phyloP scores from a whole-genome alignment of 2,888 invertebrate genomes.

The Masnerella sp. region DNA sequence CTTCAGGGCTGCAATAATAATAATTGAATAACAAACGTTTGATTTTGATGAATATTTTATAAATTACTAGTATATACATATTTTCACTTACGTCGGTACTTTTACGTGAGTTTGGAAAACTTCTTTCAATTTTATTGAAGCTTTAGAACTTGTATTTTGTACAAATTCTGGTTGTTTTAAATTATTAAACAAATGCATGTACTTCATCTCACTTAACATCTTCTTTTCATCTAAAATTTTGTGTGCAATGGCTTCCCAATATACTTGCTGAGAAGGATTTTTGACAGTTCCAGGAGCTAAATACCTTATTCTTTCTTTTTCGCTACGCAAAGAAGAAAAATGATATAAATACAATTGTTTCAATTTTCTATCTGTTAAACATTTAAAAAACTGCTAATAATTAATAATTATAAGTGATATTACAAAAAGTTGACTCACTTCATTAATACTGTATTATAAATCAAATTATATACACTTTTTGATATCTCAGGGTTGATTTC shows the following conservation, averaged over 20 bases:
- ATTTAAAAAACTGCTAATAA: no score
- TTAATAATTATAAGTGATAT: conserved; percentile 10
- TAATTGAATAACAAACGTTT: no score
- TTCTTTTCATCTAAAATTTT: conserved; percentile 12
- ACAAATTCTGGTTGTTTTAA: conserved; percentile 25
- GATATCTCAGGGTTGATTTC: conserved; percentile 21
- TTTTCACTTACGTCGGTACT: conserved; percentile 1
- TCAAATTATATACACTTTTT: conserved; percentile 1
- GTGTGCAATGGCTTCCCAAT: conserved; percentile 23
- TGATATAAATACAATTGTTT: no score
- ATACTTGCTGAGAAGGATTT: conserved; percentile 20
- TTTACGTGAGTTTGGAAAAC: conserved; percentile 6
- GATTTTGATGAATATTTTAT: no score
- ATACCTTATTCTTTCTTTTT: conserved; percentile 8
- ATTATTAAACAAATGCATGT: conserved; percentile 6
- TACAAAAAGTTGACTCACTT: conserved; percentile 23
- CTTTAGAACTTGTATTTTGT: neutral
- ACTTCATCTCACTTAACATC: conserved; percentile 4
- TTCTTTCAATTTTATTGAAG: neutral
- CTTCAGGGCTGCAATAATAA: no score
- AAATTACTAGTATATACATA: no score
- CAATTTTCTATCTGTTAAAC: no score
- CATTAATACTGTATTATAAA: conserved; percentile 14
- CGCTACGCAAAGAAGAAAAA: no score
- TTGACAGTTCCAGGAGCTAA: conserved; percentile 17